Percentiles rank a stretch among this genome's conserved stretches.
Evolutionary conservation across 92 coral and sea anemone genomes (phyloP).

Genomic region (Bergia sp.): DNA sequence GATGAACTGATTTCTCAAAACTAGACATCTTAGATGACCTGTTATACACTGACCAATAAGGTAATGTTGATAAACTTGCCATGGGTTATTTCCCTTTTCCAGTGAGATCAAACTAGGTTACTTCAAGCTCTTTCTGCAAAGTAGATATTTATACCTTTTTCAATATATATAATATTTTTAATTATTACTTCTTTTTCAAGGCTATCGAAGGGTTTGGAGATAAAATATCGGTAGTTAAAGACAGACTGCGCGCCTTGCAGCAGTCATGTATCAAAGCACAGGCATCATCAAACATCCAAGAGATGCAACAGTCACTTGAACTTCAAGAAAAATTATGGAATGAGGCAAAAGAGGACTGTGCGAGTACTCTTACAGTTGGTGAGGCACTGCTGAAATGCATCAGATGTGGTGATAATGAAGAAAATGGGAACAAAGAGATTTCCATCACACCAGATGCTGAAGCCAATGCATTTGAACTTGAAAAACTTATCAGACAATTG

Average conservation of each 20-base stretch:
- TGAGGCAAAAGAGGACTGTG: constrained; percentile 92
- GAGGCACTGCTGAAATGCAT: constrained; percentile 84
- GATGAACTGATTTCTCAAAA: no score
- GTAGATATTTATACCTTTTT: no score
- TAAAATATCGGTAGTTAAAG: constrained; percentile 56
- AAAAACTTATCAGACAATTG: constrained; percentile 63
- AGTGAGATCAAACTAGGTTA: no score
- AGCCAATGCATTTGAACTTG: constrained; percentile 84
- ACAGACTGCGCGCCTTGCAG: constrained; percentile 67
- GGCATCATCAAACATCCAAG: constrained; percentile 71
- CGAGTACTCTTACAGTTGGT: constrained; percentile 81
- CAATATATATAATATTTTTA: no score
- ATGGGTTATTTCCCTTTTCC: no score
- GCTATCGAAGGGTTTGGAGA: constrained; percentile 93
- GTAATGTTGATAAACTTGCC: no score
- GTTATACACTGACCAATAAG: no score
- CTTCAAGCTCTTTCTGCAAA: no score
- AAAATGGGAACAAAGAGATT: constrained; percentile 39
- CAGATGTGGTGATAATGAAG: constrained; percentile 55
- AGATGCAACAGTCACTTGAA: constrained; percentile 78
- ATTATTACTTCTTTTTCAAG: constrained; percentile 51
- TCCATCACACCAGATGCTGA: constrained; percentile 70
- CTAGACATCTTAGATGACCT: no score
- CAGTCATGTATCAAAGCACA: constrained; percentile 70
- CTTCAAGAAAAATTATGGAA: constrained; percentile 94